Evolutionary conservation across 1,140 invertebrate genomes (phyloP), one percentile per base, ranked within the genome.

Genomic region (Drosophila ficusphila): DNA sequence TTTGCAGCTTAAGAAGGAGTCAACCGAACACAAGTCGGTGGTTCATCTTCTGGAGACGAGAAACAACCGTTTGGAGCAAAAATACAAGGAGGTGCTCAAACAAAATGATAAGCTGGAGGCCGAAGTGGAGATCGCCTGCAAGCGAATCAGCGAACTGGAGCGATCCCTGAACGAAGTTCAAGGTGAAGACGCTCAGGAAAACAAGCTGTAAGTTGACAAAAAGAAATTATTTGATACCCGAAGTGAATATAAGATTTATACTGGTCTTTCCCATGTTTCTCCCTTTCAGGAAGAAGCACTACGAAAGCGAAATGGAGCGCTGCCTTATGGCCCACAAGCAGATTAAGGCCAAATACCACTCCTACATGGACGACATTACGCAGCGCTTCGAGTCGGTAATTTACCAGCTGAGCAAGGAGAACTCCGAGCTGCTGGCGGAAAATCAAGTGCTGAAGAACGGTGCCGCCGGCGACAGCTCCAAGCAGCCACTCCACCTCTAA

Each of bases 321-420:
- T 91, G 77, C 58, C 3, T 89, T 2, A 0, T 47, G 21, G 54
- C 54, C 2, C 60, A 77, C 8, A 76, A 71, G 34, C 14, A 73
- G 6, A 34, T 89, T 0, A 90, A 82, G 52, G 7, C 41, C 5
- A 72, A 65, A 11, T 91, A 88, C 38, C 79, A 61, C 16, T 18
- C 21, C 3, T 23, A 65, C 0, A 9, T 89, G 11, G 18, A 86
- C 1, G 90, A 91, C 41, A 41, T 91, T 7, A 88, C 85, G 7
- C 38, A 36, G 4, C 71, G 52, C 18, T 90, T 91, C 39, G 71
- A 90, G 21, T n/a, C 5, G 0, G 58, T 69, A 27, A 64, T 91
- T 16, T 44, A 73, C 14, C 23, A 6, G 0, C 38, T 91, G 1
- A 52, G 58, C n/a, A 75, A 51, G 4, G 58, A 89, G 21, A 89